Evolutionary conservation across 53 echinoderm and acorn worm genomes (phyloP), one percentile per base, ranked within the genome.

Genomic region (Henricia sp.): DNA sequence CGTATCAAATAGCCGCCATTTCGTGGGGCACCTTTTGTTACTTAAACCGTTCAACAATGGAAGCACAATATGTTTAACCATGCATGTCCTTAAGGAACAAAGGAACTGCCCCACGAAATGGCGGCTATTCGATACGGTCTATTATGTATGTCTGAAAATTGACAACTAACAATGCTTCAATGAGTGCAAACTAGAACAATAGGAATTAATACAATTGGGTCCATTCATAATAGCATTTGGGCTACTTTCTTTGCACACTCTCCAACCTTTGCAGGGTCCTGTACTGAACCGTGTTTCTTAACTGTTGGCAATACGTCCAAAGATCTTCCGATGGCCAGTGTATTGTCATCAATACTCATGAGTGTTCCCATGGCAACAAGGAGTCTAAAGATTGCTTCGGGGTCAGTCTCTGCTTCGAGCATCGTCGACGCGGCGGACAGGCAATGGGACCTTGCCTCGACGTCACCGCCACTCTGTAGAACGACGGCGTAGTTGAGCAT

Each of bases 331-430:
- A 96, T 89, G 0, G 94, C 93, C 33, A 84, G 63, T 17, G 94
- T 69, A 53, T 96, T 92, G 46, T 96, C 94, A 50, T 96, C 96
- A 0, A 67, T 55, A 17, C 82, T 56, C 37, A 89, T 57, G 11
- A 96, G 76, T 11, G 93, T 94, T 55, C 96, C 96, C 13, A 96
- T 43, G n/a, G 90, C 63, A n/a, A 96, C 96, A 38, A 96, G 60
- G 29, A 93, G 84, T 40, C 96, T 67, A 39, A 96, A 96, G 39
- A 80, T 71, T 10, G 92, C 96, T 66, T 96, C 96, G 12, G 69
- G 46, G 11, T 96, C 96, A 37, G 62, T 67, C 68, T 94, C 94
- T 4, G 34, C n/a, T n/a, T 67, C 87, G 0, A 91, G 72, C 24
- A 90, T 55, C 19, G 88, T 84, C 2, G 83, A 72, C 8, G 85